Conservation (phyloP, 2,113 vertebrate species). For the Recurvirostra avosetta region DNA sequence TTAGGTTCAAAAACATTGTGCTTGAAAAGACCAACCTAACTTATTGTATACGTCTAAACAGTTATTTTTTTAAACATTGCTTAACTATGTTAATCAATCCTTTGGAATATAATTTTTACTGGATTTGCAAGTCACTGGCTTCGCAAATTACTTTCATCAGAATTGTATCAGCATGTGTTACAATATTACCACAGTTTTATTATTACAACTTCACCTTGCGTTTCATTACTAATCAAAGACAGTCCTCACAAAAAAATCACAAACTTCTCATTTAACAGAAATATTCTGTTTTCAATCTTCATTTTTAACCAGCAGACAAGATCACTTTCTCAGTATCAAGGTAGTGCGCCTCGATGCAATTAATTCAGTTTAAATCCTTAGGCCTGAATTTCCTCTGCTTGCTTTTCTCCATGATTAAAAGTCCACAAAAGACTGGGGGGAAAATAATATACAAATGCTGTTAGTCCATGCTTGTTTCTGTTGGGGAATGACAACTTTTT, state of each 20-base stretch:
- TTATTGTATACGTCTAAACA: neutral
- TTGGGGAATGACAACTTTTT: neutral
- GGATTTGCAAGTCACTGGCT: neutral
- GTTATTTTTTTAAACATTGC: neutral
- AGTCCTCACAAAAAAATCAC: neutral
- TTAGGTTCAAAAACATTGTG: neutral
- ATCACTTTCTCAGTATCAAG: neutral
- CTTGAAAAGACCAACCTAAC: neutral
- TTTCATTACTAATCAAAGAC: neutral
- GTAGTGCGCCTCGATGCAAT: neutral
- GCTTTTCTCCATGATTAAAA: neutral
- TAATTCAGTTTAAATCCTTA: neutral
- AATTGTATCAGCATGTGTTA: neutral
- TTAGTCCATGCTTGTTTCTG: neutral
- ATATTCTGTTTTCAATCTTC: neutral
- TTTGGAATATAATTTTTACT: neutral
- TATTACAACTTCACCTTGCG: neutral
- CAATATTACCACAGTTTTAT: neutral
- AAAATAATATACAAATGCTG: neutral
- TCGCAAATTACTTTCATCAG: neutral
- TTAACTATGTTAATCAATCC: neutral
- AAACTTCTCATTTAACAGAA: neutral
- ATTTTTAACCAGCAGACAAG: neutral
- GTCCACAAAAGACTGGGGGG: neutral
- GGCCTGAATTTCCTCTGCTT: neutral